phyloP scores from a whole-genome alignment of 2,113 vertebrate genomes.

The Pterophyllum scalare region DNA sequence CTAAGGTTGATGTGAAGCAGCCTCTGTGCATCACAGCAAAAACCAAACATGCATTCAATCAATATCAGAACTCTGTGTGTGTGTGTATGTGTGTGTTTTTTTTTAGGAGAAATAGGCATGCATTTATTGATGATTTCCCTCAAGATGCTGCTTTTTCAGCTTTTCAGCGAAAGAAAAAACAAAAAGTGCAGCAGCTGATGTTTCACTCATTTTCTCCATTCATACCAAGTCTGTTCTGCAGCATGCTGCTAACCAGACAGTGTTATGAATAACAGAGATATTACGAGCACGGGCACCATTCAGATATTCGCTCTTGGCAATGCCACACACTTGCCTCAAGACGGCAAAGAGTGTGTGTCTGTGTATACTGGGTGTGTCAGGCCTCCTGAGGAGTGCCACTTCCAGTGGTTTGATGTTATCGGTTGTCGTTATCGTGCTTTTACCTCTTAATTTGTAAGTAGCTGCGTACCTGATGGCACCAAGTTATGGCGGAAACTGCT shows the following conservation, averaged over 20 bases:
- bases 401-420: not conserved
- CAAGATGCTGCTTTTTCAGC: not conserved
- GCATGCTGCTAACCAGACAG: not conserved
- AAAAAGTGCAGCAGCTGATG: not conserved
- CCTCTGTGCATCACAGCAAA: not conserved
- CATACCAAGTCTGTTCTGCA: not conserved
- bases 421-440: not conserved
- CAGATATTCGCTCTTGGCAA: not conserved
- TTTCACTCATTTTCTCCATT: not conserved
- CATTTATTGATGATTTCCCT: not conserved
- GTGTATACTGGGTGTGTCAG: slow-evolving; percentile 21
- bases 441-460: not conserved
- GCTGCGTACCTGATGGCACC: not conserved
- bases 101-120: not conserved
- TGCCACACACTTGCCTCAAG: not conserved
- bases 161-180: not conserved
- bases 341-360: not conserved
- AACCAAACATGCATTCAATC: not conserved
- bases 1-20: not conserved
- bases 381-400: slow-evolving; percentile 11
- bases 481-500: not conserved
- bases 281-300: not conserved
- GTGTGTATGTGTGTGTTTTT: no score
- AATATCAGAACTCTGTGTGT: not conserved
- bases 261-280: not conserved